A percentile compares a stretch with the other conserved stretches of the same genome.
Conservation (phyloP, 1,140 invertebrate species). For the Argopecten irradians region DNA sequence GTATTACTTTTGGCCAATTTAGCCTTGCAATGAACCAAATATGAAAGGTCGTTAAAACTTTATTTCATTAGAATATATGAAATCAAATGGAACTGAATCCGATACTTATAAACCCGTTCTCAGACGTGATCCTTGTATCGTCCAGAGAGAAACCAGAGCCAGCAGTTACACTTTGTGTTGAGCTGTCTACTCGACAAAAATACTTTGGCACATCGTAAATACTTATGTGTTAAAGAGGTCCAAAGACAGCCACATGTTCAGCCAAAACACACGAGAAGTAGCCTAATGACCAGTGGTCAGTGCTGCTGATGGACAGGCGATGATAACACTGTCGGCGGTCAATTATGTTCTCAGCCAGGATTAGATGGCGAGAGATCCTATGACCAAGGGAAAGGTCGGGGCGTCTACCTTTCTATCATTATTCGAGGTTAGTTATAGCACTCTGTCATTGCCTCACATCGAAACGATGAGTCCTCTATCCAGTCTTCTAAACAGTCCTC, state of each 20-base stretch:
- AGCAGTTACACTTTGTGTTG: neutral
- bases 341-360: neutral
- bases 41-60: no score
- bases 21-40: no score
- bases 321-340: neutral
- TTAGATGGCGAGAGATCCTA: neutral
- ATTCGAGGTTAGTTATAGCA: neutral
- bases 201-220: neutral
- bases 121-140: no score
- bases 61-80: no score
- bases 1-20: no score
- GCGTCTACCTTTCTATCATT: no score
- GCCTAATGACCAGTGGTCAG: neutral
- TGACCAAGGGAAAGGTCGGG: neutral
- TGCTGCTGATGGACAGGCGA: neutral
- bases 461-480: neutral
- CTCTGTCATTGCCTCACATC: neutral
- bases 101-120: no score
- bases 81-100: no score
- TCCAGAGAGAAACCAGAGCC: neutral
- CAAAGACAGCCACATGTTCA: neutral
- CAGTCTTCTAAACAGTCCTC: neutral
- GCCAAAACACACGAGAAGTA: neutral
- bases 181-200: neutral
- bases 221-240: neutral